Evolutionary conservation across 2,888 invertebrate species (phyloP).

Genomic region (Norana najaformis): DNA sequence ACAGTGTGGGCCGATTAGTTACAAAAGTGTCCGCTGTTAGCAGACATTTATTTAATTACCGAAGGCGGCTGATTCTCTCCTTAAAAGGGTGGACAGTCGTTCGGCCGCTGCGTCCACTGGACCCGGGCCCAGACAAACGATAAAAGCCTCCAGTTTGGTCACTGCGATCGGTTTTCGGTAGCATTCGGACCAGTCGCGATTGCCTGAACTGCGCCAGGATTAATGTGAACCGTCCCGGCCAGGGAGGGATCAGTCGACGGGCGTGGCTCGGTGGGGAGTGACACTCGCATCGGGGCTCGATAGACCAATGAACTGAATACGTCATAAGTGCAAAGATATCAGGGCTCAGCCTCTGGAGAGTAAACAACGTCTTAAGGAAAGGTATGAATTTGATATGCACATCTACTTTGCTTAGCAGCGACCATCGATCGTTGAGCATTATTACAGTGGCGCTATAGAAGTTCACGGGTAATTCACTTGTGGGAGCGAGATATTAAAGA

Average conservation of each 20-base stretch:
- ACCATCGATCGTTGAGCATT: no score
- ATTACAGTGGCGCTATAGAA: neutral
- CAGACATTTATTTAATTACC: neutral
- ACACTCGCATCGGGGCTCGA: neutral
- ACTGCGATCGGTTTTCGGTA: conserved; percentile 6
- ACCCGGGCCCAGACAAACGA: neutral
- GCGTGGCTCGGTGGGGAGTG: neutral
- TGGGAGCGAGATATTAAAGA: no score
- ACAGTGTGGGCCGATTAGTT: neutral
- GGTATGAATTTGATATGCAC: neutral
- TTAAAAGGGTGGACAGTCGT: neutral
- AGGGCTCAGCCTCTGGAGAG: neutral
- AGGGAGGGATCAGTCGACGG: neutral
- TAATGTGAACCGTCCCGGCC: neutral
- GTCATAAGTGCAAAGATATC: neutral
- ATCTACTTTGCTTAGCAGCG: neutral
- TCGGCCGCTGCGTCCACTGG: neutral
- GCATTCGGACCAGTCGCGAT: neutral
- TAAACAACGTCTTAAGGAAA: neutral
- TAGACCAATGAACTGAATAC: neutral
- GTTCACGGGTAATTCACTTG: no score
- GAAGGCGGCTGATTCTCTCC: neutral
- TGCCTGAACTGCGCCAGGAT: neutral
- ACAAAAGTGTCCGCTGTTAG: neutral
- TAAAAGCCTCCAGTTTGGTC: neutral